These are phyloP conservation scores for Hemicentrotus pulcherrimus DNA, from an alignment of 35 echinoderm and acorn worm genomes.

Conservation along the genomic window DNA sequence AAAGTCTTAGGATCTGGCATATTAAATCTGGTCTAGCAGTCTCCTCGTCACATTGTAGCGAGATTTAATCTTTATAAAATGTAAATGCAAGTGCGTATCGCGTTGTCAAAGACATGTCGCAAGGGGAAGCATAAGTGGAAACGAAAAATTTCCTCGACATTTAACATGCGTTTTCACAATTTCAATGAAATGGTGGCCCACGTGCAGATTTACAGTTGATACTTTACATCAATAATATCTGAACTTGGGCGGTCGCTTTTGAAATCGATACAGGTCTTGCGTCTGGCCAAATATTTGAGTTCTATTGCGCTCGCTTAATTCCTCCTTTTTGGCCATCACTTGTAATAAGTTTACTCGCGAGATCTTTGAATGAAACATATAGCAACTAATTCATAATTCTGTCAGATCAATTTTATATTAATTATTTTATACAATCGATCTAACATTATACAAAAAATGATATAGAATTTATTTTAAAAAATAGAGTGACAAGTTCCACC, in stretches of 20 bases:
- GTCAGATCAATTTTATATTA: not conserved
- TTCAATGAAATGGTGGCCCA: not conserved
- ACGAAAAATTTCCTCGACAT: not conserved
- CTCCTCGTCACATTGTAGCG: not conserved
- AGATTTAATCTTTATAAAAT: not conserved
- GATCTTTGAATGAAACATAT: not conserved
- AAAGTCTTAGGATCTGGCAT: not conserved
- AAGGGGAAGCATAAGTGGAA: not conserved
- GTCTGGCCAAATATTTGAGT: not conserved
- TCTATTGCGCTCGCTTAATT: not conserved
- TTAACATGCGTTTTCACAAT: not conserved
- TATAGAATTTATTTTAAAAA: not conserved
- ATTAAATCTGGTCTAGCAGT: constrained; percentile 20
- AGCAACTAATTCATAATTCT: not conserved
- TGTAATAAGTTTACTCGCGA: not conserved
- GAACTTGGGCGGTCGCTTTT: constrained; percentile 8
- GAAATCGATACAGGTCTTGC: not conserved
- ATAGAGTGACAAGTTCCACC: not conserved
- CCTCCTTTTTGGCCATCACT: not conserved
- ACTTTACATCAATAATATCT: not conserved
- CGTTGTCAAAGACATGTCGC: not conserved
- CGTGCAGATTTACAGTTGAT: not conserved
- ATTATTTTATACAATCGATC: not conserved
- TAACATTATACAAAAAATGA: not conserved
- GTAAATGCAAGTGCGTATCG: not conserved